Base-by-base conservation (phyloP, 2,888 invertebrate genomes). In the Eristalis intricaria region DNA sequence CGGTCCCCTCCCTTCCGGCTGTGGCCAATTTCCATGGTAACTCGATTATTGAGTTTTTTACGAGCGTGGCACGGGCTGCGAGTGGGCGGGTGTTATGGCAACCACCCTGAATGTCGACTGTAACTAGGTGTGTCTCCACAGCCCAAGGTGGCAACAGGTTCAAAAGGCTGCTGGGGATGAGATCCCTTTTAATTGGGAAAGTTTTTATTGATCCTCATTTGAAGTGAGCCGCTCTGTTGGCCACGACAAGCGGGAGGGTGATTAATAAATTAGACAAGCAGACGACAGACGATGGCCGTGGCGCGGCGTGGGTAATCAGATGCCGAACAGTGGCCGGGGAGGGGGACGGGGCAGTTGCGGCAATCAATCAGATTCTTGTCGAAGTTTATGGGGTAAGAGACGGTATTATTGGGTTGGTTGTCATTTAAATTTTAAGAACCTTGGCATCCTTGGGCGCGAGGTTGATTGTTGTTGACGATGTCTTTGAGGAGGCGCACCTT, bases 81-180 rank as follows among this genome's bases (percentile, higher is more conserved):
- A 35, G 35, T 3, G n/a, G 19, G 50, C 2, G 43, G 5, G n/a
- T 26, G 60, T 13, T 10, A 26, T 3, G 26, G 11, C 60, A 4
- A 1, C 60, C 60, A 13, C 26, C 23, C 60, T 4, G 60, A 26
- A 15, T 26, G 60, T 3, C 26, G 26, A 60, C 60, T 15, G 26
- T 13, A 26, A 19, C 11, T 69, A 68, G 68, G 68, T 29, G 50
- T 50, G 32, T 68, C 32, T 13, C 19, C 26, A 11, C 26, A 32
- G 15, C 10, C 19, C 35, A 19, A 69, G 69, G 69, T 58, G 58
- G 29, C 68, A 68, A 69, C 69, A 69, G 22, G 69, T 68, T 61
- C 61, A 61, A 61, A 64, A 19, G 38, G 22, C 15, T 19, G 64
- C 4, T 11, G 23, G 65, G 65, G 8, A 23, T 22, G 65, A 15